Base-by-base conservation (phyloP, 1,140 invertebrate species). In the Aleiodes sp. region DNA sequence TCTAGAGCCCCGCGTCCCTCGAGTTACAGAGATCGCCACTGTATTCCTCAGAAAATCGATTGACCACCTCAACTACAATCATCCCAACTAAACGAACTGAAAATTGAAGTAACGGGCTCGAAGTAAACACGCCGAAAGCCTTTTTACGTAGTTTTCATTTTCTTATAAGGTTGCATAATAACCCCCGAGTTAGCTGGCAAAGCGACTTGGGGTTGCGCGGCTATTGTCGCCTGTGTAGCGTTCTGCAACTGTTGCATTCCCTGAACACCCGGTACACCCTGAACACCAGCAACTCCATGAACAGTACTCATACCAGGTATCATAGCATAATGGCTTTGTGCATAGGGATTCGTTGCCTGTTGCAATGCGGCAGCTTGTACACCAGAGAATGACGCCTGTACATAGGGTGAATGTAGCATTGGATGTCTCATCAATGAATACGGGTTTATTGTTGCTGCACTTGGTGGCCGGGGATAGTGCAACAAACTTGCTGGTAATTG, bases 131-230 rank as follows among this genome's bases (percentile, higher is more conserved):
- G 16, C 10, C 26, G 35, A 24, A 26, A 26, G 14, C 16, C 1
- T 33, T 70, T 84, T 90, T 94, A 94, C 77, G 92, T 93, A 71
- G 93, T 94, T 87, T 94, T 94, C 90, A 94, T 92, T 86, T 94
- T 94, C 85, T 94, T 94, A 83, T 93, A 94, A 24, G 93, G 93
- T 77, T 94, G 93, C 79, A 92, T 86, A 14, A 90, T 89, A 59
- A 92, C 91, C 26, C 88, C 87, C 61, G 87, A 86, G 66, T 83
- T 88, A 9, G 76, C 80, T 8, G 82, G 78, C 3, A 84, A 79
- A 0, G 78, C 78, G 2, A 84, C 80, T 31, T 84, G 83, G 3
- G 84, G 84, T 60, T 85, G 83, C 0, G 82, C 82, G 19, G 82
- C 83, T 35, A 85, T 85, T 19, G 83, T 85, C 2, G 83, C 80